A percentile compares a stretch with the other conserved stretches of the same genome.
Evolutionary conservation across 2,888 invertebrate genomes (phyloP).

Genomic region (Pammene aurita): DNA sequence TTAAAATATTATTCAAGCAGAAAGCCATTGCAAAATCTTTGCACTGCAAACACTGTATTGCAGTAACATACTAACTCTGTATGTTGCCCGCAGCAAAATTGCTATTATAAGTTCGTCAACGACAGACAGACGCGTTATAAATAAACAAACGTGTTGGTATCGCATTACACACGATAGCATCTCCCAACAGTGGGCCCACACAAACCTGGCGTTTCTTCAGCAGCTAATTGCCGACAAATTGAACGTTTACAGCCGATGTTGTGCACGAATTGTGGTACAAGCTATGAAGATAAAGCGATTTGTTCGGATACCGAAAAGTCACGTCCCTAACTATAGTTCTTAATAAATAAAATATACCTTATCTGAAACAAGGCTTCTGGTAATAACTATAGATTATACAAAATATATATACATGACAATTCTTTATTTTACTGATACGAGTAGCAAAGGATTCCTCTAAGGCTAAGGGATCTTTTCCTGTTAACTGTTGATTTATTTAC

Average conservation of each 20-base stretch:
- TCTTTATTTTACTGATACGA: too few relatives aligned
- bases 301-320: neutral
- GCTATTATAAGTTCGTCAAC: constrained; percentile 27
- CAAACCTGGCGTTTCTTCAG: constrained; percentile 63
- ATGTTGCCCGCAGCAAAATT: constrained; percentile 12
- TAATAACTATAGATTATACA: too few relatives aligned
- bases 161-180: constrained; percentile 60
- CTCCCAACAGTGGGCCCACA: constrained; percentile 55
- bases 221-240: constrained; percentile 75
- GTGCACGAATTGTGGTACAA: constrained; percentile 44
- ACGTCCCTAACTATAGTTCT: neutral
- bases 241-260: constrained; percentile 68
- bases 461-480: too few relatives aligned
- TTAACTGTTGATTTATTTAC: too few relatives aligned
- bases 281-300: constrained; percentile 14
- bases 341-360: too few relatives aligned
- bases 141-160: constrained; percentile 42
- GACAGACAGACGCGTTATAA: constrained; percentile 32
- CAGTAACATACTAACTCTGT: neutral
- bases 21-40: neutral
- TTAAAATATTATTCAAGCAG: neutral
- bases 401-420: too few relatives aligned
- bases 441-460: too few relatives aligned
- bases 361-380: too few relatives aligned
- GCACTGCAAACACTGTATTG: neutral